Percentiles rank a stretch among this genome's conserved stretches.
Evolutionary conservation across 2,797 vertebrate genomes (phyloP).

Genomic region (Syndactyla subalaris): DNA sequence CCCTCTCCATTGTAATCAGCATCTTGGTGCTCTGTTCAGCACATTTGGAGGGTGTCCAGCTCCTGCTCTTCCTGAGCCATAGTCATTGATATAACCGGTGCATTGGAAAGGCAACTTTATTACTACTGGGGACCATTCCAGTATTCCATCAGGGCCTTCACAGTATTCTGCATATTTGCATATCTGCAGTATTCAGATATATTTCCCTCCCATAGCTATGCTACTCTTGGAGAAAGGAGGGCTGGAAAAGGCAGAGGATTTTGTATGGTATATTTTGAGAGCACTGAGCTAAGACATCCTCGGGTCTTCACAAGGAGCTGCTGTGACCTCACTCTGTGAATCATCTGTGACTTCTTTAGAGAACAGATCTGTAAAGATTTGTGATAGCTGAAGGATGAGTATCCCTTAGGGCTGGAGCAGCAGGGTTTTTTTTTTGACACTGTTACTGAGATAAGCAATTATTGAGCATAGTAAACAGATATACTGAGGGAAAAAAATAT

Average conservation of each 20-base stretch:
- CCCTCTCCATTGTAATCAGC: background rate
- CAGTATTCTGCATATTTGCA: background rate
- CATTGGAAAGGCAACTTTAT: background rate
- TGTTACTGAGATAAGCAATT: background rate
- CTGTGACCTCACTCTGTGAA: background rate
- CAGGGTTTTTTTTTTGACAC: background rate
- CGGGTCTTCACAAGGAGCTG: background rate
- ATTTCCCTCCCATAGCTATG: background rate
- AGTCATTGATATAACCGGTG: background rate
- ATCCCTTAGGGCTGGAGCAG: background rate
- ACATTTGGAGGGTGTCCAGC: slow-evolving; percentile 29
- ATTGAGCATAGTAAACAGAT: background rate
- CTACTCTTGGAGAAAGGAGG: background rate
- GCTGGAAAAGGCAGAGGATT: background rate
- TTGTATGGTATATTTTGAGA: background rate
- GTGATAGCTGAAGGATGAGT: background rate
- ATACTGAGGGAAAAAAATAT: background rate
- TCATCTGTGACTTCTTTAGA: background rate
- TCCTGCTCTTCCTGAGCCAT: background rate
- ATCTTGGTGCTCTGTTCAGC: slow-evolving; percentile 3
- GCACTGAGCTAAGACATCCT: background rate
- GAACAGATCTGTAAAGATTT: background rate
- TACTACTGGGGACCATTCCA: background rate
- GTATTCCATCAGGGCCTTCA: background rate
- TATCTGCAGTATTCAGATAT: background rate